Evolutionary conservation across 2,888 invertebrate species (phyloP).

Genomic region (Phengaris arion): DNA sequence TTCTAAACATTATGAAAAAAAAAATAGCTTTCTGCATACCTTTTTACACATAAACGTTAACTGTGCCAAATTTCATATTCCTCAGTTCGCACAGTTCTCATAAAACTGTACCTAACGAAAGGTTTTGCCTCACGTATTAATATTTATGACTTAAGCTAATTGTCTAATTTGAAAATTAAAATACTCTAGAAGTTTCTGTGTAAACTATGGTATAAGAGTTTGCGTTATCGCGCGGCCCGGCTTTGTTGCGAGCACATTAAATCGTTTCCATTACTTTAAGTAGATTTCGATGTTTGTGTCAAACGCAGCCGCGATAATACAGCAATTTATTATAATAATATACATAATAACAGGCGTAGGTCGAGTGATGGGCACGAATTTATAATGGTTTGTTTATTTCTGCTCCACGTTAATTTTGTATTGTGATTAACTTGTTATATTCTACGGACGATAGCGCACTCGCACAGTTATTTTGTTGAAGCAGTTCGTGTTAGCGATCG

Average conservation of each 20-base stretch:
- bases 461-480: not conserved
- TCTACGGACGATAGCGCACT: not conserved
- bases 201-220: slow-evolving; percentile 42
- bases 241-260: slow-evolving; percentile 57
- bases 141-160: not conserved
- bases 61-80: no score
- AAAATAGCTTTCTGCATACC: no score
- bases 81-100: no score
- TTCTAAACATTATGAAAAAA: no score
- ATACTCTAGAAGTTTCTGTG: not conserved
- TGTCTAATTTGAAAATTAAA: slow-evolving; percentile 5
- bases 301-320: slow-evolving; percentile 71
- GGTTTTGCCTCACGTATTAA: no score
- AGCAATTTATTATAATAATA: slow-evolving; percentile 74
- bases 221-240: slow-evolving; percentile 61
- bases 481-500: slow-evolving; percentile 6
- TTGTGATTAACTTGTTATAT: slow-evolving; percentile 7
- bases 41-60: no score
- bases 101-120: no score
- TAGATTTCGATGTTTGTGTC: slow-evolving; percentile 77
- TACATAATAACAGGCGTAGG: slow-evolving; percentile 64
- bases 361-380: slow-evolving; percentile 44
- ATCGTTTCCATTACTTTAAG: slow-evolving; percentile 77
- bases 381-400: slow-evolving; percentile 32
- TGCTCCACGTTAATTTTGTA: slow-evolving; percentile 31